Evolutionary conservation across 2,797 vertebrate species (phyloP).

Genomic region (Megalops cyprinoides): DNA sequence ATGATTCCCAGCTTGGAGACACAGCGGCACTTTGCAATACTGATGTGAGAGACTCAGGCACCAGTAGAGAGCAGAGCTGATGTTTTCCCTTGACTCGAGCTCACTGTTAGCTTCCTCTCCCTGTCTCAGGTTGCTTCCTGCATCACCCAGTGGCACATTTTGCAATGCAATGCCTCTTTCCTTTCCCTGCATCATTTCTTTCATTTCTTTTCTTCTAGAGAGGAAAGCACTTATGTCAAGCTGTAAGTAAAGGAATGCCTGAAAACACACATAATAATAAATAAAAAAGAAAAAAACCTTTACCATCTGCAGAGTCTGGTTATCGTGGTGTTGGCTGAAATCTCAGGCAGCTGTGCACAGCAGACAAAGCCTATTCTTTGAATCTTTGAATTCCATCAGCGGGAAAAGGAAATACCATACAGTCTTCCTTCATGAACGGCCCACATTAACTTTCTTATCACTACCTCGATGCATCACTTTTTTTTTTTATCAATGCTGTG

Average conservation of each 20-base stretch:
- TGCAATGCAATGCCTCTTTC: not conserved
- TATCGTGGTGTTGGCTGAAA: not conserved
- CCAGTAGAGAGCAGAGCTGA: not conserved
- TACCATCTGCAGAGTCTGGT: not conserved
- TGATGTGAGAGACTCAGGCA: slow-evolving; percentile 3
- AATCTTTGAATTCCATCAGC: not conserved
- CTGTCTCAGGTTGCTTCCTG: not conserved
- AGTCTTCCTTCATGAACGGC: too few relatives aligned
- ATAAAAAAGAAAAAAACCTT: too few relatives aligned
- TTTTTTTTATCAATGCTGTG: too few relatives aligned
- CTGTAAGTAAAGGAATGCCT: not conserved
- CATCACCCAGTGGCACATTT: not conserved
- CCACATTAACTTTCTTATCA: not conserved
- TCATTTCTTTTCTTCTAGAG: not conserved
- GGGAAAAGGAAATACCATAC: not conserved
- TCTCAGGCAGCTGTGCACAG: not conserved
- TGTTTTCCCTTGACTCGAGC: not conserved
- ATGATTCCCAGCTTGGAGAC: slow-evolving; percentile 11
- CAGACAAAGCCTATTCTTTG: not conserved
- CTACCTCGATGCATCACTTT: too few relatives aligned
- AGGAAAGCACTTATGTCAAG: slow-evolving; percentile 20
- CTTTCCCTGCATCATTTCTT: not conserved
- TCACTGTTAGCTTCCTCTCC: slow-evolving; percentile 3
- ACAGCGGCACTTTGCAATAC: not conserved
- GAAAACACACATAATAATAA: not conserved